A percentile compares a stretch with the other conserved stretches of the same genome.
phyloP scores from a whole-genome alignment of 2,888 invertebrate species.

The Cephus sareptanus region DNA sequence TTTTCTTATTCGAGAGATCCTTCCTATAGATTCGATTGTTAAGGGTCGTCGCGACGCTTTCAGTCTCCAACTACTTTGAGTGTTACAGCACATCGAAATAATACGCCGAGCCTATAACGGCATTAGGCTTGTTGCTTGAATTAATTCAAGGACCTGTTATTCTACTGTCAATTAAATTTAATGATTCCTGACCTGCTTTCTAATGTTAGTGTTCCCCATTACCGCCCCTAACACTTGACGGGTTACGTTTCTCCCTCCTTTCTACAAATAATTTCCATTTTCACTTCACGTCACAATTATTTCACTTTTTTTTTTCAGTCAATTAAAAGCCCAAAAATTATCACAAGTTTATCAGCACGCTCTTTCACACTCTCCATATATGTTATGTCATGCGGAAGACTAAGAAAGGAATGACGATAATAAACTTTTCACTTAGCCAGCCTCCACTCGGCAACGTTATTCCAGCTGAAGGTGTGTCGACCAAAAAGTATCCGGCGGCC shows the following conservation, averaged over 20 bases:
- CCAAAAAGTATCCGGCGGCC: background rate
- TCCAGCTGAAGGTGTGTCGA: background rate
- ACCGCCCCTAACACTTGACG: background rate
- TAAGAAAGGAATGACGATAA: background rate
- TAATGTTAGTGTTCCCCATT: background rate
- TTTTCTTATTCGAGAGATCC: background rate
- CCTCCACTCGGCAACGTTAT: background rate
- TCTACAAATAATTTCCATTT: background rate
- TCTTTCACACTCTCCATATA: no score
- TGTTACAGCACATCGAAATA: constrained; percentile 5
- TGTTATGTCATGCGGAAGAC: no score
- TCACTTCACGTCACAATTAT: background rate
- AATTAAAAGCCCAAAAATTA: background rate
- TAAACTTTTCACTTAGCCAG: background rate
- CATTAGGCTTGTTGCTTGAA: background rate
- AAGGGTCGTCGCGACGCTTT: constrained; percentile 4
- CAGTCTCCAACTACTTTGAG: constrained; percentile 9
- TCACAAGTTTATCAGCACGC: background rate
- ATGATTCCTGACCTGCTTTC: constrained; percentile 23
- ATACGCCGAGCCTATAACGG: background rate
- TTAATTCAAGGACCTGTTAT: constrained; percentile 32
- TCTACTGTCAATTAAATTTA: constrained; percentile 50
- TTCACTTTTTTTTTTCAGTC: no score
- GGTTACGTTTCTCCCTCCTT: background rate
- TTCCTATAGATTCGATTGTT: background rate